Evolutionary conservation across 2,113 vertebrate genomes (phyloP).

Genomic region (Phyllostomus hastatus): DNA sequence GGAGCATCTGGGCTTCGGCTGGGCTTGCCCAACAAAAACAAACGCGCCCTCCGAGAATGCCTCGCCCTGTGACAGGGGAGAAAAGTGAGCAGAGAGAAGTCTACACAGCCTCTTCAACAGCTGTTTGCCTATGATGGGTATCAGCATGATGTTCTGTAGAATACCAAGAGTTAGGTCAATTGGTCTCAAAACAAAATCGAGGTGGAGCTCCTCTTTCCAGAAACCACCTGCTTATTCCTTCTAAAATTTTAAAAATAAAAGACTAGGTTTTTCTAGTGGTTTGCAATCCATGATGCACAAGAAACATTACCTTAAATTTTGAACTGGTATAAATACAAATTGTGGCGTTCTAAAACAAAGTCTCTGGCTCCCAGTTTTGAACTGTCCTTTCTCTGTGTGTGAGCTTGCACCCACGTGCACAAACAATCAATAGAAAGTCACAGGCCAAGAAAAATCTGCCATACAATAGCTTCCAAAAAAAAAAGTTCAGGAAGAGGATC

Average conservation of each 20-base stretch:
- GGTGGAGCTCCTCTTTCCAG: not conserved
- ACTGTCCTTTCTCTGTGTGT: not conserved
- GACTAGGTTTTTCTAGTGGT: not conserved
- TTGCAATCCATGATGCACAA: not conserved
- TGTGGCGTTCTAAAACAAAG: not conserved
- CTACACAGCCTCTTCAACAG: not conserved
- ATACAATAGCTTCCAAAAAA: constrained; percentile 68
- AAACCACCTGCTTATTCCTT: not conserved
- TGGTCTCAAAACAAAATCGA: not conserved
- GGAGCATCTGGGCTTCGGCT: constrained; percentile 13
- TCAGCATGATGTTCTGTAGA: not conserved
- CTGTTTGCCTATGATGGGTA: not conserved
- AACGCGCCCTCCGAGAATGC: not conserved
- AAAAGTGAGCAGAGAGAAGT: not conserved
- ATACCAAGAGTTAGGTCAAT: not conserved
- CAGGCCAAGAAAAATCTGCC: constrained; percentile 74
- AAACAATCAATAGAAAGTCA: constrained; percentile 68
- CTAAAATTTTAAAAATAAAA: not conserved
- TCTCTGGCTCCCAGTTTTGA: not conserved
- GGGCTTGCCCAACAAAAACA: constrained; percentile 30
- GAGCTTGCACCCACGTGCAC: not conserved
- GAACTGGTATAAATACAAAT: not conserved
- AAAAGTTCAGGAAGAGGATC: constrained; percentile 76
- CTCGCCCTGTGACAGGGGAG: not conserved
- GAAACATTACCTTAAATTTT: not conserved